Base-by-base conservation (phyloP, 2,113 vertebrate genomes). In the Passer domesticus region DNA sequence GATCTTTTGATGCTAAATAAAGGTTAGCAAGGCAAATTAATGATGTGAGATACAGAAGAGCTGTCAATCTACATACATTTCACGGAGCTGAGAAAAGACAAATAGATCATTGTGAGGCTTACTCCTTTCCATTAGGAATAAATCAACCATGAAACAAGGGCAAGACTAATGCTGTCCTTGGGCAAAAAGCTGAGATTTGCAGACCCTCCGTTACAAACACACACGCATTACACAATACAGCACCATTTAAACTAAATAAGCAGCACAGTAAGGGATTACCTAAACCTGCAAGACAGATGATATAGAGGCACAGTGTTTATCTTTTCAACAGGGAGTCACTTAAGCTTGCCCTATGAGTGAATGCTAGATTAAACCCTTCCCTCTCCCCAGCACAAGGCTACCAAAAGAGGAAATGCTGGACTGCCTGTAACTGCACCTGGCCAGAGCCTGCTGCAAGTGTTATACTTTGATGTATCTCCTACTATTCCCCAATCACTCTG, bases 101-200 rank as follows among this genome's bases (percentile, higher is more conserved):
- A 91, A 94, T 70, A 70, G 15, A 90, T 73, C 37, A 78, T 69
- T 79, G 87, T 56, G 31, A 84, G 49, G 66, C 35, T 94, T 93
- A 96, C 50, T 91, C 77, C 89, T 90, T 94, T 92, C 90, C 91
- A 95, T 96, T 96, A 96, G 47, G 47, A 94, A 84, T 96, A 96
- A 92, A 82, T 92, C 94, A 96, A 55, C 86, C 90, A n/a, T 62
- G 63, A 94, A 90, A 93, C 30, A 87, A 92, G 82, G 88, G 90
- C 52, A 94, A 82, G 69, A 94, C 68, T 77, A 94, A 92, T 69
- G 66, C 88, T 84, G 68, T 92, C 76, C 89, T 82, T 93, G 63
- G 62, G 88, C 8, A 0, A 94, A 92, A 96, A 69, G 49, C 84
- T 80, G 69, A 73, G 68, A 81, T 94, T 91, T 83, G 83, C 52